Evolutionary conservation across 37 sponge, comb jelly and placozoan genomes (phyloP).

Genomic region (Cladorhizidae sp.): DNA sequence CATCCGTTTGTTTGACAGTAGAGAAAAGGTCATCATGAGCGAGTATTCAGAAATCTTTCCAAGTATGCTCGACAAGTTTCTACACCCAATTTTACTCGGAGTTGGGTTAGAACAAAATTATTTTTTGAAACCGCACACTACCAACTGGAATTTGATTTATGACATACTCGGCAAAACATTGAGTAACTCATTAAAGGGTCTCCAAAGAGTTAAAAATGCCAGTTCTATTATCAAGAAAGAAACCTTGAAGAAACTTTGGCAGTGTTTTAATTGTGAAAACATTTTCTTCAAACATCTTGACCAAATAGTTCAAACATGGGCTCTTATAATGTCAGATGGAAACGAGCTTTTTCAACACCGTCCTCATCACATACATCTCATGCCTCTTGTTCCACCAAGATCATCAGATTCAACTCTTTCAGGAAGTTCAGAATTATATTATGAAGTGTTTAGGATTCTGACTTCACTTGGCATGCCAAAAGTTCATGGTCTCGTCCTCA

Average conservation of each 20-base stretch:
- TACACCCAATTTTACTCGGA: conserved; percentile 13
- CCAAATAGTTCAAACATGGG: background rate
- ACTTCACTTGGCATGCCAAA: background rate
- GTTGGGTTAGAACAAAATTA: background rate
- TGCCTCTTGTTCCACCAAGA: background rate
- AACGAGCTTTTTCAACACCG: background rate
- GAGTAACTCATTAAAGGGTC: background rate
- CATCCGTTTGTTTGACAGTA: background rate
- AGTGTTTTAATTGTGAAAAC: background rate
- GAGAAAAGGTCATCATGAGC: background rate
- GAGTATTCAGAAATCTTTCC: background rate
- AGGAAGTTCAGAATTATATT: background rate
- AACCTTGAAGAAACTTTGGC: background rate
- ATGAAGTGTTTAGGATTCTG: background rate
- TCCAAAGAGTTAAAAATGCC: background rate
- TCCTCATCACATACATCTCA: conserved; percentile 6
- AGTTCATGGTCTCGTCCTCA: background rate
- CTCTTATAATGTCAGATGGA: background rate
- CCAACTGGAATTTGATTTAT: background rate
- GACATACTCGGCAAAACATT: background rate
- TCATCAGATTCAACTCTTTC: background rate
- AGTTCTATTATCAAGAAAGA: background rate
- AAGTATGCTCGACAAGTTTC: background rate
- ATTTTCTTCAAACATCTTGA: background rate
- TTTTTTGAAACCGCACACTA: background rate